Percentiles rank a stretch among this genome's conserved stretches.
Evolutionary conservation across 2,888 invertebrate genomes (phyloP).

Genomic region (Tenthredo livida): DNA sequence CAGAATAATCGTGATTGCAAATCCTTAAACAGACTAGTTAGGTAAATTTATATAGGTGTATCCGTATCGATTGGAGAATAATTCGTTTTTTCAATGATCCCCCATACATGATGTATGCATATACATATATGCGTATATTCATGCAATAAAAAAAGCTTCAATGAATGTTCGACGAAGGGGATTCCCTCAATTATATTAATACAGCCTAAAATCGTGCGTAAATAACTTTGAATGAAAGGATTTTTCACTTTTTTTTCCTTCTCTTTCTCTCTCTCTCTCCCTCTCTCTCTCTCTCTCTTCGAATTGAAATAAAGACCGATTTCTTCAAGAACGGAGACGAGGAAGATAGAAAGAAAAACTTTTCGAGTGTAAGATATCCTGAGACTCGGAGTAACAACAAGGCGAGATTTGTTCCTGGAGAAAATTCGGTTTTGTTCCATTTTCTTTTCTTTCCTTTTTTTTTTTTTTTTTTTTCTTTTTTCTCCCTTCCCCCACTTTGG

Average conservation of each 20-base stretch:
- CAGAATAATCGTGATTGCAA: too few species aligned
- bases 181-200: neutral
- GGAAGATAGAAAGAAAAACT: neutral
- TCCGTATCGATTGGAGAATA: neutral
- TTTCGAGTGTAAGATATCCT: neutral
- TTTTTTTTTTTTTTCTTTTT: neutral
- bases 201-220: neutral
- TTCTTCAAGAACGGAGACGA: neutral
- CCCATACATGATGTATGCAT: neutral
- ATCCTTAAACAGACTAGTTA: neutral
- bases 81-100: neutral
- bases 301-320: neutral
- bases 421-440: neutral
- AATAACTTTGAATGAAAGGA: neutral
- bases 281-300: neutral
- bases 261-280: neutral
- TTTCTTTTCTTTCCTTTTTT: neutral
- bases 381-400: neutral
- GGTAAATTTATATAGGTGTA: too few species aligned
- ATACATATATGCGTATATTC: neutral
- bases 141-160: neutral
- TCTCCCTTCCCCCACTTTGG: neutral
- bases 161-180: neutral
- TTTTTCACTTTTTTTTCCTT: neutral
- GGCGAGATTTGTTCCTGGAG: conserved; percentile 7